phyloP scores from a whole-genome alignment of 2,113 vertebrate genomes.

The Onychostruthus taczanowskii region DNA sequence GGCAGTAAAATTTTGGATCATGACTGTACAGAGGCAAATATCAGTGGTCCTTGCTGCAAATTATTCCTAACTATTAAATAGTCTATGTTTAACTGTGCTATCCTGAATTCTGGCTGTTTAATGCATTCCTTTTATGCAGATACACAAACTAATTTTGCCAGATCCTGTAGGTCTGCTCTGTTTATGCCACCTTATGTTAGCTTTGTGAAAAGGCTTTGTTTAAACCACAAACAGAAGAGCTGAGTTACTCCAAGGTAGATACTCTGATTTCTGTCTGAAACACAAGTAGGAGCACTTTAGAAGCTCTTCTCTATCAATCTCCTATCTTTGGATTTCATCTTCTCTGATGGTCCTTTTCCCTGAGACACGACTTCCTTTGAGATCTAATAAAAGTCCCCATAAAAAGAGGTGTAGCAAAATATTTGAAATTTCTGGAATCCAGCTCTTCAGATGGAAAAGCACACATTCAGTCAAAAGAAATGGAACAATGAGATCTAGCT shows the following conservation, averaged over 20 bases:
- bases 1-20: background rate
- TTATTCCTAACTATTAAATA: background rate
- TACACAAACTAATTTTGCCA: background rate
- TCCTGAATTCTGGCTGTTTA: background rate
- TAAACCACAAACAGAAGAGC: background rate
- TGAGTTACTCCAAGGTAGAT: background rate
- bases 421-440: constrained; percentile 4
- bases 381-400: background rate
- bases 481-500: background rate
- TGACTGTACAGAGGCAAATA: background rate
- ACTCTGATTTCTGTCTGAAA: background rate
- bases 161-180: background rate
- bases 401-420: background rate
- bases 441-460: background rate
- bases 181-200: background rate
- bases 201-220: background rate
- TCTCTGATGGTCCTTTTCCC: background rate
- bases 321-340: background rate
- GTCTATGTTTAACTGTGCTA: background rate
- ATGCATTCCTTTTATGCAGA: background rate
- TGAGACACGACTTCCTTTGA: background rate
- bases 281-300: background rate
- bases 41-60: background rate
- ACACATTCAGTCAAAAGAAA: background rate
- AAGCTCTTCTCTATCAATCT: background rate